phyloP scores from a whole-genome alignment of 2,888 invertebrate species.

The Sclerodermus sp. region DNA sequence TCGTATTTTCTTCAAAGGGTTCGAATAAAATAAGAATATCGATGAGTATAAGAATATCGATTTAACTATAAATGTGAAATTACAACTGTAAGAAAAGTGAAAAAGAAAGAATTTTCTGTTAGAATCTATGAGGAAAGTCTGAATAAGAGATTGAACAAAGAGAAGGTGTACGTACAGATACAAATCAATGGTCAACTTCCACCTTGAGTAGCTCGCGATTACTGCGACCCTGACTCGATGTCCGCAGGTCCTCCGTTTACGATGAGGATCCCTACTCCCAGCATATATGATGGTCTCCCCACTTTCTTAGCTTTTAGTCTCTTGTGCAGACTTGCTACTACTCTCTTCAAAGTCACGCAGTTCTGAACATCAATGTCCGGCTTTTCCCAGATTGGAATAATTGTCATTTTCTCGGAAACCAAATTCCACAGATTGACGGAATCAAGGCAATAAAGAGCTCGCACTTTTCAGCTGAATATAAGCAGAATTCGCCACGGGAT shows the following conservation, averaged over 20 bases:
- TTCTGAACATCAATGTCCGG: background rate
- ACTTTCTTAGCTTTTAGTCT: conserved; percentile 1
- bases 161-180: conserved; percentile 1
- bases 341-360: background rate
- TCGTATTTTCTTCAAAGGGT: too few species aligned
- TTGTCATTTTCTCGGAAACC: background rate
- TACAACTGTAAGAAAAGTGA: too few species aligned
- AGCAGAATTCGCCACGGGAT: too few species aligned
- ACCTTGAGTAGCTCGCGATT: conserved; percentile 19
- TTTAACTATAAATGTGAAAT: too few species aligned
- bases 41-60: too few species aligned
- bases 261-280: conserved; percentile 23
- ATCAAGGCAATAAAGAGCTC: too few species aligned
- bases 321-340: conserved; percentile 8
- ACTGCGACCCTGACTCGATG: conserved; percentile 12
- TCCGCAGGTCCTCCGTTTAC: conserved; percentile 19
- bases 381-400: background rate
- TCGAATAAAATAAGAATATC: too few species aligned
- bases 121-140: too few species aligned
- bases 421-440: too few species aligned
- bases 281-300: conserved; percentile 23
- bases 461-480: too few species aligned
- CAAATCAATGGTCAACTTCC: conserved; percentile 11
- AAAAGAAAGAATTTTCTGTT: too few species aligned
- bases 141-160: background rate